Evolutionary conservation across 2,113 vertebrate species (phyloP), one percentile per base, ranked within the genome.

Genomic region (Isichthys henryi): DNA sequence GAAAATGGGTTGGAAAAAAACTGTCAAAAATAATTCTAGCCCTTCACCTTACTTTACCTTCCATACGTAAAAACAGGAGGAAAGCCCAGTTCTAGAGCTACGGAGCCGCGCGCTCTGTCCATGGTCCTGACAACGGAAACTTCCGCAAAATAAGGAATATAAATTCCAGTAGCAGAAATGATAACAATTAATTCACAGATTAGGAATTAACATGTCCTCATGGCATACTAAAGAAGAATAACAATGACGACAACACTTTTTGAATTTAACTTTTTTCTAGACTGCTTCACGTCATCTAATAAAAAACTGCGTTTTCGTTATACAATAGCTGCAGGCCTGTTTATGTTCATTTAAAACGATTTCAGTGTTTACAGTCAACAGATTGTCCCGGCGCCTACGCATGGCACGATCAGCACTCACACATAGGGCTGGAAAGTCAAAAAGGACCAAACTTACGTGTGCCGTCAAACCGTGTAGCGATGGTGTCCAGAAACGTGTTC

Each of bases 401-500:
- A 88, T 10, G 35, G 21, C 31, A 45, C 56, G 21, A 27, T 43
- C 17, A 88, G 43, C 53, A 11, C 27, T 31, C 87, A 62, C 50
- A 58, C 48, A 58, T 11, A 58, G 39, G 31, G 39, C n/a, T 21
- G 13, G 21, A 62, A 43, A 45, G 56, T 52, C 27, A 70, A 7
- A 91, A 92, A 90, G 3, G 43, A 91, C 19, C 39, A 90, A 93
- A 99, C 98, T 99, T 97, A 99, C 98, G 98, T 94, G 98, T 99
- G 95, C 98, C 98, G 95, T 99, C 98, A 96, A 99, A 99, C 53
- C 98, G 96, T 90, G 98, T 99, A 88, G 98, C 98, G 93, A 99
- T 99, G 84, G 98, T 99, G 95, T 99, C 98, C 92, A 99, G 95
- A 95, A 99, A 99, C 92, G 98, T 99, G 96, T 99, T 99, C 93